phyloP scores from a whole-genome alignment of 2,797 vertebrate species.

The Sebastiscus tertius region DNA sequence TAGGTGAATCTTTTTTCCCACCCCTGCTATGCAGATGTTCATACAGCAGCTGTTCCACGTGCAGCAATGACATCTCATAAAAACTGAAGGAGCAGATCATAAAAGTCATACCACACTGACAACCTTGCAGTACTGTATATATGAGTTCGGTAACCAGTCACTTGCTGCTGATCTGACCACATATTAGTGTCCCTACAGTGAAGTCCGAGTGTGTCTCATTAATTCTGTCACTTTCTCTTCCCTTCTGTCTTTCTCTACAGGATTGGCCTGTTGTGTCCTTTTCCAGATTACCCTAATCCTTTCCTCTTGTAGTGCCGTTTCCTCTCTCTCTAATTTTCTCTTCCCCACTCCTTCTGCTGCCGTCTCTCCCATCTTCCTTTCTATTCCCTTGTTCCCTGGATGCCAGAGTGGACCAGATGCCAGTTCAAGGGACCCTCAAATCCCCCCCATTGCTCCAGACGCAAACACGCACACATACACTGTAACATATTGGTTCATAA shows the following conservation, averaged over 20 bases:
- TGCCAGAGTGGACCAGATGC: conserved; percentile 89
- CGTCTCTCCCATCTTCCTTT: conserved; percentile 18
- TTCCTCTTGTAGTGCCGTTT: neutral
- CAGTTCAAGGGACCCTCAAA: conserved; percentile 84
- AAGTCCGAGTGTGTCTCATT: neutral
- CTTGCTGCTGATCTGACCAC: neutral
- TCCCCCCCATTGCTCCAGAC: conserved; percentile 36
- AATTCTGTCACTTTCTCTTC: neutral
- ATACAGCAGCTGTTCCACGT: neutral
- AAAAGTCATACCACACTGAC: neutral
- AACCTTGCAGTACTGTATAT: neutral
- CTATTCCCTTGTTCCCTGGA: conserved; percentile 47
- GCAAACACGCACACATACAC: conserved; percentile 62
- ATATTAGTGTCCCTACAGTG: neutral
- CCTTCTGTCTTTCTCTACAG: neutral
- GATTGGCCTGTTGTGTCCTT: neutral
- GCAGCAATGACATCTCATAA: neutral
- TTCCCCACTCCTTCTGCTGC: conserved; percentile 23
- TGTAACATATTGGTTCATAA: conserved; percentile 98
- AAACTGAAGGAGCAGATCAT: neutral
- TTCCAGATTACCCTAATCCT: neutral
- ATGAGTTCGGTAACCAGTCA: neutral
- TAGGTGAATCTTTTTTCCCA: no score
- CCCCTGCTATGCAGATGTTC: neutral
- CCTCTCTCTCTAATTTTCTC: conserved; percentile 18